These are phyloP conservation scores for Acanthis flammea DNA, from an alignment of 2,797 vertebrate species.

Conservation along the genomic window DNA sequence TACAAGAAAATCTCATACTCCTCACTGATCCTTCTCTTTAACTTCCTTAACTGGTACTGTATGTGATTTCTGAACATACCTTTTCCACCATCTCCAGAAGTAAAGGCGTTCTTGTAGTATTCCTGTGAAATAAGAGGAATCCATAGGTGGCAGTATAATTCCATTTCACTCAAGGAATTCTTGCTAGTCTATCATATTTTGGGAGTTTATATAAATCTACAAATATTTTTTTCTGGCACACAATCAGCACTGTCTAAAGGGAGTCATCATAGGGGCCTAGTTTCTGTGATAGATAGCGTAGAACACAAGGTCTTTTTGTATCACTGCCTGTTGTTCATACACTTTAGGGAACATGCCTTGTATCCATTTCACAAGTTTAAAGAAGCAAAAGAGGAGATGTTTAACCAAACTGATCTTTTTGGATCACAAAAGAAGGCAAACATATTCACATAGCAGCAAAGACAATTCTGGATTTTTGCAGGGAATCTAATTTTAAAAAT, in stretches of 20 bases:
- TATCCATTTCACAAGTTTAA: neutral
- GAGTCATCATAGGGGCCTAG: neutral
- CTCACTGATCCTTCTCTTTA: neutral
- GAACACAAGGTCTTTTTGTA: neutral
- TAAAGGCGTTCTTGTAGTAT: conserved; percentile 89
- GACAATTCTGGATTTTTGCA: neutral
- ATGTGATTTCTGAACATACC: conserved; percentile 72
- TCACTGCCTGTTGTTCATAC: neutral
- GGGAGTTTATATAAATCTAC: neutral
- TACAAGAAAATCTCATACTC: neutral
- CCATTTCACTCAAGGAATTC: neutral
- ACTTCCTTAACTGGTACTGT: neutral
- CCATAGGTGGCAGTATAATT: conserved; percentile 48
- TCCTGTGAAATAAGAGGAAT: conserved; percentile 79
- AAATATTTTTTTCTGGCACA: neutral
- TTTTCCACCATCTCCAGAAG: conserved; percentile 91
- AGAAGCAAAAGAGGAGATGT: neutral
- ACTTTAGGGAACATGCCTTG: fast-evolving
- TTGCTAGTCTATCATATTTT: neutral
- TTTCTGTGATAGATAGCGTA: neutral
- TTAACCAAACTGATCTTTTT: neutral
- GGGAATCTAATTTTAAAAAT: neutral
- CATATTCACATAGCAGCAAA: neutral
- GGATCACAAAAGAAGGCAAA: neutral
- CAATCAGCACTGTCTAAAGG: neutral